Evolutionary conservation across 2,888 invertebrate genomes (phyloP), one percentile per base, ranked within the genome.

Genomic region (Limnephilus lunatus): DNA sequence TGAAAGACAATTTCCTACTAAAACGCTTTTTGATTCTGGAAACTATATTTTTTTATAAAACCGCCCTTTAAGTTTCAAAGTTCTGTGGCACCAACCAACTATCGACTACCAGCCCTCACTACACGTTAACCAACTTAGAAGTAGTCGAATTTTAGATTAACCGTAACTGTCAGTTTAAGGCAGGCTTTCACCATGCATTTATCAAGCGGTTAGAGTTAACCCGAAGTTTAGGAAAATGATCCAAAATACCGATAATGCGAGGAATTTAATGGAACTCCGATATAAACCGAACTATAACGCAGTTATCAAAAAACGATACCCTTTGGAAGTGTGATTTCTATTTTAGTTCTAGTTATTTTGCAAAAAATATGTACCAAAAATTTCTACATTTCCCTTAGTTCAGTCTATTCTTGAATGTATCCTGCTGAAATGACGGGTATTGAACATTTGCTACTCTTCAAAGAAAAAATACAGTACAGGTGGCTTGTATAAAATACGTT

Each of bases 111-210:
- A 68, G 68, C 68, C 25, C n/a, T 68, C 53, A 53, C 53, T 68
- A 25, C 68, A 68, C 25, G 68, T 68, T 68, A n/a, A 68, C 68
- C 25, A 68, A 68, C 68, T 68, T 68, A n/a, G 68, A 25, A 68
- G 25, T 68, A 68, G 68, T 68, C 68, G 68, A 68, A 68, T 68
- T 68, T 68, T 68, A 68, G 68, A 68, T 68, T 68, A 68, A 68
- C 68, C 68, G 68, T n/a, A 68, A 68, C 68, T 68, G 68, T 68
- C 68, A 68, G 68, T 68, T 68, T 68, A n/a, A 68, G 68, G 68
- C 68, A 11, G 4, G n/a, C 68, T 68, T 68, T 68, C 25, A 68
- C 68, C 25, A 68, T 68, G 68, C 25, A 68, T 68, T 68, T 68
- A 68, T 68, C 68, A 68, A 68, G 68, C 25, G 68, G 68, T 68